Base-by-base conservation (phyloP, 2,888 invertebrate species). In the Ichneumoninae sp. region DNA sequence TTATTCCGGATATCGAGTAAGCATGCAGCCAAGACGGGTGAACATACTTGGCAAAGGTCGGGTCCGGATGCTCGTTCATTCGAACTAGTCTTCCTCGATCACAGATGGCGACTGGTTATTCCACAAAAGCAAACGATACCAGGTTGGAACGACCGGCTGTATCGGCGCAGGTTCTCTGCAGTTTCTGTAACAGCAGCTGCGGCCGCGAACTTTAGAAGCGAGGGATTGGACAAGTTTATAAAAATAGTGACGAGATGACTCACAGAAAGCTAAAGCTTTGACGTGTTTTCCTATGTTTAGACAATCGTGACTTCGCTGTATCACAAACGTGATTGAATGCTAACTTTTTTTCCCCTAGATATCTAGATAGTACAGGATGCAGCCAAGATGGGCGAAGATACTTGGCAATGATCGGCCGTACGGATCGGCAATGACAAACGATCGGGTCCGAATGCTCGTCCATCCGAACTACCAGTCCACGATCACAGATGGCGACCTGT, bases 71-170 rank as follows among this genome's bases (percentile, higher is more conserved):
- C 74, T 77, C 40, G 68, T 44, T 40, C 54, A 66, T 65, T 5
- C 19, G 33, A 66, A 78, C 54, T 69, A 72, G 40, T 22, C 47
- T 54, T 33, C 33, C 69, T 74, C 36, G 76, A 44, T 33, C 71
- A 85, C 77, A 75, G 76, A 86, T 83, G 65, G 76, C 87, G 85
- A 88, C 89, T 87, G 89, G 87, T 88, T 89, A 87, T 88, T 88
- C 87, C 88, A 87, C 77, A 78, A 60, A 19, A 30, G 80, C 66
- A 54, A 86, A 87, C 88, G 89, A 89, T 80, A 81, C 89, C 89
- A 89, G 89, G 13, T 13, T 10, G 13, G 16, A 47, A 47, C 16
- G 16, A 13, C 47, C 5, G 5, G 16, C 47, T 47, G 13, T 10
- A 13, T 33, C 33, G 33, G 33, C 33, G 33, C 33, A 33, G 33